These are phyloP conservation scores for Colaptes auratus DNA, from an alignment of 2,113 vertebrate genomes.

Conservation along the genomic window DNA sequence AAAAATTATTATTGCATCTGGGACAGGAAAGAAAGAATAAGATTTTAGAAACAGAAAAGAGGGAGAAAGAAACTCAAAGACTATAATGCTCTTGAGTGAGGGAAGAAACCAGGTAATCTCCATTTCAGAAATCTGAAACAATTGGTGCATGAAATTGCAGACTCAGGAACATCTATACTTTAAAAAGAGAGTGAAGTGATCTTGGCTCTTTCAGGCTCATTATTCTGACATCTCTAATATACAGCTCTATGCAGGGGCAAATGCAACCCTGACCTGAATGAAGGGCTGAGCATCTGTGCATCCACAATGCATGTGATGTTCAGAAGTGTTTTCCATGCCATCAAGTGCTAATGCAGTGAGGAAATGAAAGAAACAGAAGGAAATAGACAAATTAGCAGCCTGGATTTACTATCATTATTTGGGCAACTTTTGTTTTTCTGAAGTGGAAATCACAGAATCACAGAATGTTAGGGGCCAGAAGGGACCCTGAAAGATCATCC, in stretches of 20 bases:
- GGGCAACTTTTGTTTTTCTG: background rate
- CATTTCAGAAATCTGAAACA: slow-evolving; percentile 34
- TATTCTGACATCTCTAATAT: slow-evolving; percentile 15
- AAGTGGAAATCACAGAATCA: background rate
- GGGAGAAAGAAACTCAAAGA: background rate
- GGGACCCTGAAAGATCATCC: too few relatives aligned
- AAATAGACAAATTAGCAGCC: background rate
- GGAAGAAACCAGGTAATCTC: background rate
- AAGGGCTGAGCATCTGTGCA: background rate
- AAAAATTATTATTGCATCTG: background rate
- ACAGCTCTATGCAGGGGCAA: background rate
- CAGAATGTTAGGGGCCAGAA: too few relatives aligned
- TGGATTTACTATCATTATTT: background rate
- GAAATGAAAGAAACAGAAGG: background rate
- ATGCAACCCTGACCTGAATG: background rate
- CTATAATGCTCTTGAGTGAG: background rate
- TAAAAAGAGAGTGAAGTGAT: background rate
- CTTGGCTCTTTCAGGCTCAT: slow-evolving; percentile 1
- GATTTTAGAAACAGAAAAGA: background rate
- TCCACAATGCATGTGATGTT: background rate
- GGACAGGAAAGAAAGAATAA: background rate
- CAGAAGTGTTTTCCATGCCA: background rate
- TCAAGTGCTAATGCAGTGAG: background rate
- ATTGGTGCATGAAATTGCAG: slow-evolving; percentile 39
- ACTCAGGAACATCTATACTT: background rate